Conservation (phyloP, 23 tunicate species). For the Corella eumyota region DNA sequence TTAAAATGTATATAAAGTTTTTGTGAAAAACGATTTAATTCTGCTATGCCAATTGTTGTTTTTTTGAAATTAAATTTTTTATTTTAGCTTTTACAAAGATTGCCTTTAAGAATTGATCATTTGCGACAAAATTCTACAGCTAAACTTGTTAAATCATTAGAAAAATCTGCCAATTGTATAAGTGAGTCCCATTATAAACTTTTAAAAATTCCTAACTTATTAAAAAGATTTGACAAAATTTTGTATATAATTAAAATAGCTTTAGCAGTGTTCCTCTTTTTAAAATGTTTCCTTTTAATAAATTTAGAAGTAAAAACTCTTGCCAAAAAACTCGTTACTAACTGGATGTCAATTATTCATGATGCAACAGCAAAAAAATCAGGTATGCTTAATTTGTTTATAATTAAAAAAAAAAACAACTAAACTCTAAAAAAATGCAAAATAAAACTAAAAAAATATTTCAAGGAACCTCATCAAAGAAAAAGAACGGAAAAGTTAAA, state of each 20-base stretch:
- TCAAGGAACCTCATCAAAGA: too few relatives aligned
- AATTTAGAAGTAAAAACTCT: constrained; percentile 44
- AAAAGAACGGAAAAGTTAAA: constrained; percentile 26
- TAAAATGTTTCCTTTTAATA: too few relatives aligned
- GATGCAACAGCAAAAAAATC: constrained; percentile 6
- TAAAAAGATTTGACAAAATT: too few relatives aligned
- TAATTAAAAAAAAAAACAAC: too few relatives aligned
- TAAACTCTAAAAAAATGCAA: too few relatives aligned
- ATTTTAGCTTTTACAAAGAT: constrained; percentile 54
- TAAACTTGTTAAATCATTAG: constrained; percentile 58
- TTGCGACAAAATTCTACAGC: constrained; percentile 66
- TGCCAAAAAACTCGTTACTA: constrained; percentile 27
- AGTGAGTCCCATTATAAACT: constrained; percentile 68
- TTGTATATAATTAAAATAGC: too few relatives aligned
- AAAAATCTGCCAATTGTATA: constrained; percentile 27
- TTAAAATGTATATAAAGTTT: background rate
- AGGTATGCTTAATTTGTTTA: too few relatives aligned
- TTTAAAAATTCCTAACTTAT: too few relatives aligned
- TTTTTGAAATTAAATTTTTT: background rate
- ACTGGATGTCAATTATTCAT: constrained; percentile 50
- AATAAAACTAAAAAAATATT: too few relatives aligned
- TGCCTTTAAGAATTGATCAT: constrained; percentile 57
- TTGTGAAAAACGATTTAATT: background rate
- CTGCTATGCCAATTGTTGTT: background rate
- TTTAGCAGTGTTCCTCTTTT: too few relatives aligned